Evolutionary conservation across 1,140 invertebrate genomes (phyloP), one percentile per base, ranked within the genome.

Genomic region (Drosophila seguyi): DNA sequence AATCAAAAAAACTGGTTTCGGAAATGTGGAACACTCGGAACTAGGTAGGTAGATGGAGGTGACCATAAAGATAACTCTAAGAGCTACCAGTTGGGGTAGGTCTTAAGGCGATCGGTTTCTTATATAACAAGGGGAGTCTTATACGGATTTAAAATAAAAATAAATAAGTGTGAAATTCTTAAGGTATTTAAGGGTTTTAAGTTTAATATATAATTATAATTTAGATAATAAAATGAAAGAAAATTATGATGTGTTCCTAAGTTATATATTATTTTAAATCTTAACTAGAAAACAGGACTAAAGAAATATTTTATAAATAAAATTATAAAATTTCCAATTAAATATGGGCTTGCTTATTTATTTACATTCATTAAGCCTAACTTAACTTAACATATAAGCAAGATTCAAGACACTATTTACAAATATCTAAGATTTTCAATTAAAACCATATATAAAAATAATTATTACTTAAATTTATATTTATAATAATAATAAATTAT

Each of bases 1-100:
- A 76, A 36, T 67, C 60, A 16, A 20, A 76, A 60, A 76, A 76
- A 76, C 74, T 47, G 73, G 73, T 76, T 76, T 67, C 8, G 4
- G 5, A 45, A 44, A 39, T 22, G 20, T 60, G 74, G 66, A 71
- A 58, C 68, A 48, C 66, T 58, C 5, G 13, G 6, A 57, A 34
- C 2, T n/a, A 14, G 5, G 34, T 16, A 13, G 8, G 34, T 48
- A 29, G 67, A 6, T 36, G 52, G 44, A 34, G 29, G 52, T 48
- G 42, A n/a, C 52, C 50, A 58, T 34, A 71, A 22, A 44, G 8
- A 38, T 13, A 58, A 39, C 29, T 29, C 4, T 10, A 10, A 13
- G 11, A 14, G 39, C 34, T 29, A 29, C 42, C 36, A 11, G 36
- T 72, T 72, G 66, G 29, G 68, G 52, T 72, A 72, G 68, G 68